Base-by-base conservation (phyloP, 2,113 vertebrate genomes). In the Leuciscus idus region DNA sequence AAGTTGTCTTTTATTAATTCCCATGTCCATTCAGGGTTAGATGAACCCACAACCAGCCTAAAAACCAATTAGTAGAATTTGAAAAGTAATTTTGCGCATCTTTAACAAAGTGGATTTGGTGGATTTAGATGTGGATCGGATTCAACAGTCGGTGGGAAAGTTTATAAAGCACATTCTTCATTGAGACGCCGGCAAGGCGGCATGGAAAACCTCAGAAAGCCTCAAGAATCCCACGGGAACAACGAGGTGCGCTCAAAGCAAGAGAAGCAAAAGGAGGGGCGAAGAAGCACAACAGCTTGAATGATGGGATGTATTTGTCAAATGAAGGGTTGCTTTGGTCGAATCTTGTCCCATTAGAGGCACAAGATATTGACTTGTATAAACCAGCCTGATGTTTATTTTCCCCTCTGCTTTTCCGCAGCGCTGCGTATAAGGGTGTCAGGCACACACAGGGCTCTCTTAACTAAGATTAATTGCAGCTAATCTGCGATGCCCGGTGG, bases 341-440 rank as follows among this genome's bases (percentile, higher is more conserved):
- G 70, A 30, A 28, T 66, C 68, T 48, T 7, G 61, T 70, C 87
- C 84, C 87, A 85, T 88, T 83, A 85, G 72, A 66, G 19, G 70
- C 79, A 48, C 73, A 13, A 70, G 87, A 81, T 83, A 70, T 61
- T 61, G 78, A 66, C 68, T 66, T 1, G 70, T 68, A 59, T 77
- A 72, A 59, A 78, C 15, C 61, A 39, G 64, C 17, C 8, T 78
- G 81, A 46, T 61, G 74, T 68, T 75, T 73, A 70, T 89, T 83
- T 78, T 39, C 46, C 70, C 75, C n/a, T 83, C 62, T 55, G 46
- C 23, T 28, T 79, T 76, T 80, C 64, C 10, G 10, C 28, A 76
- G 59, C 70, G 30, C 28, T 23, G 85, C 48, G 4, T 5, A 52
- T 4, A 89, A 64, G 62, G 85, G 90, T 90, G 90, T 91, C 86